Percentiles rank a stretch among this genome's conserved stretches.
These are phyloP conservation scores for Lates calcarifer DNA, from an alignment of 2,113 vertebrate genomes.

Conservation along the genomic window DNA sequence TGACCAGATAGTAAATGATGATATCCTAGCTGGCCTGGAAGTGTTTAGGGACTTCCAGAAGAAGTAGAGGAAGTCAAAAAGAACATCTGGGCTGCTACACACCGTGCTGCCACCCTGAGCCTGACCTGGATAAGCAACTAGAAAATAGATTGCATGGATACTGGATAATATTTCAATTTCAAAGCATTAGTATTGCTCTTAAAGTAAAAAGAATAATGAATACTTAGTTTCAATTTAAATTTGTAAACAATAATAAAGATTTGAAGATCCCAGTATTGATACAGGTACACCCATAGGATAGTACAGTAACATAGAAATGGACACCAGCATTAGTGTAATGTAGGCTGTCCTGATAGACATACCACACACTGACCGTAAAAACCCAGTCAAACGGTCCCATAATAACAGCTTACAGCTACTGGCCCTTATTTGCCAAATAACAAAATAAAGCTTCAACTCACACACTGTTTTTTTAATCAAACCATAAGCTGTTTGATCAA, in stretches of 20 bases:
- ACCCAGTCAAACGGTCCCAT: not conserved
- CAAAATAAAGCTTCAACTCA: conserved; percentile 37
- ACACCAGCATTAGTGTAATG: not conserved
- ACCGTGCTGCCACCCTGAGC: not conserved
- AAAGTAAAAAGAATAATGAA: not conserved
- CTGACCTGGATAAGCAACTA: not conserved
- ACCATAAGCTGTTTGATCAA: conserved; percentile 54
- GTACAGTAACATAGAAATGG: not conserved
- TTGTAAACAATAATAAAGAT: not conserved
- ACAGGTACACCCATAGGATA: not conserved
- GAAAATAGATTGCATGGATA: not conserved
- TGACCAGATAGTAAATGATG: not conserved
- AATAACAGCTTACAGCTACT: conserved; percentile 32
- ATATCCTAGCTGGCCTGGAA: not conserved
- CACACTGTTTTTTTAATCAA: conserved; percentile 36
- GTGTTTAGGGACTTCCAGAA: conserved; percentile 1
- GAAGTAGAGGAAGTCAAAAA: not conserved
- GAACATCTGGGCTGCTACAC: not conserved
- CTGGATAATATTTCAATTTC: not conserved
- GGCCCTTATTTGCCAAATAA: conserved; percentile 31
- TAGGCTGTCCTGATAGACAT: not conserved
- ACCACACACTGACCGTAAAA: conserved; percentile 35
- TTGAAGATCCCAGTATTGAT: not conserved
- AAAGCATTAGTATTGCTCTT: not conserved
- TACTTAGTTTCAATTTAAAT: not conserved